Percentiles rank a stretch among this genome's conserved stretches.
Evolutionary conservation across 1,140 invertebrate genomes (phyloP).

Genomic region (Zaprionus gabonicus): DNA sequence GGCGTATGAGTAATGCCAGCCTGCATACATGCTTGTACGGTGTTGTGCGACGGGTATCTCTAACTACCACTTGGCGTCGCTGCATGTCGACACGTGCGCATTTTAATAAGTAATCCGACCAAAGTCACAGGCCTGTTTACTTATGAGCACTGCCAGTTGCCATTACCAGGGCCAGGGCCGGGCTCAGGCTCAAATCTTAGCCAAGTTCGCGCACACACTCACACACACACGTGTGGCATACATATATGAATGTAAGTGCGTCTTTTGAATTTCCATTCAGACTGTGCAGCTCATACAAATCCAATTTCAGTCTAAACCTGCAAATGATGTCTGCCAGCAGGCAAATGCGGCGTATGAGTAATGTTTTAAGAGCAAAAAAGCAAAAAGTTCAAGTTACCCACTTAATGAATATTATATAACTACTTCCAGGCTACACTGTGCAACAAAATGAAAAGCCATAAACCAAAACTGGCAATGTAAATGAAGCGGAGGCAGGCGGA

Average conservation of each 20-base stretch:
- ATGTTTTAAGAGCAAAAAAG: conserved; percentile 8
- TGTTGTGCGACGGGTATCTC: conserved; percentile 52
- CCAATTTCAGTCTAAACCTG: conserved; percentile 10
- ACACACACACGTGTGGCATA: not conserved
- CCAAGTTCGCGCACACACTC: conserved; percentile 28
- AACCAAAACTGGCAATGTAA: conserved; percentile 5
- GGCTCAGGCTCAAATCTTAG: conserved; percentile 51
- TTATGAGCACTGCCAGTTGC: conserved; percentile 26
- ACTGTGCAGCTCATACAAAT: not conserved
- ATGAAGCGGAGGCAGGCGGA: conserved; percentile 13
- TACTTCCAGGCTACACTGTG: not conserved
- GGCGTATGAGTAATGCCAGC: conserved; percentile 61
- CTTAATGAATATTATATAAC: conserved; percentile 16
- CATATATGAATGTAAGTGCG: conserved; percentile 15
- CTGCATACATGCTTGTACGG: conserved; percentile 52
- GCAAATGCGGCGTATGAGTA: conserved; percentile 6
- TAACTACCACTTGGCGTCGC: conserved; percentile 69
- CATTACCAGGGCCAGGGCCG: conserved; percentile 1
- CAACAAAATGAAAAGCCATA: not conserved
- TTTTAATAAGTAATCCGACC: conserved; percentile 66
- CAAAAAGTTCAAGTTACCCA: conserved; percentile 3
- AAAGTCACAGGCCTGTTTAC: conserved; percentile 44
- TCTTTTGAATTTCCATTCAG: conserved; percentile 21
- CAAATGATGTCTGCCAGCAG: conserved; percentile 21
- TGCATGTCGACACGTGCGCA: conserved; percentile 76